Base-by-base conservation (phyloP, 1,140 invertebrate species). In the Chironomus tepperi region DNA sequence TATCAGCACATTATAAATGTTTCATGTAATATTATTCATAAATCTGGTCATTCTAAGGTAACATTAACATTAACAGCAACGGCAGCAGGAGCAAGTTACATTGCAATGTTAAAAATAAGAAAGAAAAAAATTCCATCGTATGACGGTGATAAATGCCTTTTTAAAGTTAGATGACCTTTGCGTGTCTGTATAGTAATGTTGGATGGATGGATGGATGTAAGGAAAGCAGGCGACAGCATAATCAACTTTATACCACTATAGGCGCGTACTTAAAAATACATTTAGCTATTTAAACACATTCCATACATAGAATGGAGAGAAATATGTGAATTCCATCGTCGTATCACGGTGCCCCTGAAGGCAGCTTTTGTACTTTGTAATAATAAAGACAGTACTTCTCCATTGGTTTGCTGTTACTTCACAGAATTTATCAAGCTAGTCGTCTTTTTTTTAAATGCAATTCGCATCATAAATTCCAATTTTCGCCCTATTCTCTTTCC, bases 391-490 rank as follows among this genome's bases (percentile, higher is more conserved):
- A 15, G 43, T 12, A 9, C 9, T n/a, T n/a, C 47, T 57, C 47
- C n/a, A 12, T 57, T 57, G 12, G 43, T 15, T 6, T 8, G 47
- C 47, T 12, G n/a, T 70, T 70, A 70, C 24, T 34, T 34, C 24
- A 34, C 5, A 34, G 24, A 34, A 34, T 34, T 34, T 34, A 34
- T 34, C 24, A 34, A 2, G 24, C 24, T 34, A 34, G 24, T 2
- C n/a, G 24, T 2, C 24, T 34, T 34, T 34, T 34, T 34, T 70
- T 70, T n/a, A n/a, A 70, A 70, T 21, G 65, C 65, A 21, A 18
- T 70, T 18, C 19, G 65, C 65, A 70, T 70, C 65, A 70, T 70
- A 70, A 70, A 70, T 70, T 70, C 65, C 65, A 70, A 70, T 70
- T 70, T 70, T 67, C 18, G n/a, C 3, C 65, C 65, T 18, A 18